phyloP scores from a whole-genome alignment of 1,140 invertebrate genomes.

The Vollenhovia emeryi region DNA sequence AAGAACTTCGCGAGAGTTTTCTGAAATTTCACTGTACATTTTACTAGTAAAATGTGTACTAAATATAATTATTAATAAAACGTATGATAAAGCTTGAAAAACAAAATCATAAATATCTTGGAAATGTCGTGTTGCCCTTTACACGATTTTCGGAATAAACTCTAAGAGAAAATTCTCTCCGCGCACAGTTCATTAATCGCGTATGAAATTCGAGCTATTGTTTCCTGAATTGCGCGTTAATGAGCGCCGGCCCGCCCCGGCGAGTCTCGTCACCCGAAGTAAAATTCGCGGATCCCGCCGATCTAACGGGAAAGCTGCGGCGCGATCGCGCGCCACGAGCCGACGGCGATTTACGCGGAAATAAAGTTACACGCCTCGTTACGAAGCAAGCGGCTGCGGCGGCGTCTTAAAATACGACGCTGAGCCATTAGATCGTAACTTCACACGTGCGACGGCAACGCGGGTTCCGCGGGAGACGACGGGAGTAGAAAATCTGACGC shows the following conservation, averaged over 20 bases:
- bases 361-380: slow-evolving; percentile 45
- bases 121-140: too few species aligned
- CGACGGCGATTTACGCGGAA: slow-evolving; percentile 39
- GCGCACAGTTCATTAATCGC: not conserved
- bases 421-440: slow-evolving; percentile 54
- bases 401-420: slow-evolving; percentile 46
- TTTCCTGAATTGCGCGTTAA: not conserved
- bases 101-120: too few species aligned
- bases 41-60: too few species aligned
- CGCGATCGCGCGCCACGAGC: not conserved
- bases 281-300: not conserved
- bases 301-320: not conserved
- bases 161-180: too few species aligned
- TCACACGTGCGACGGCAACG: slow-evolving; percentile 7
- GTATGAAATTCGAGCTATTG: not conserved
- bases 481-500: not conserved
- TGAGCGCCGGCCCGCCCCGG: not conserved
- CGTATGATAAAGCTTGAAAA: too few species aligned
- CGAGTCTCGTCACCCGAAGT: not conserved
- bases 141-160: too few species aligned
- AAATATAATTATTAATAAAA: too few species aligned
- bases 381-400: not conserved
- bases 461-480: not conserved
- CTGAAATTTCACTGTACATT: too few species aligned
- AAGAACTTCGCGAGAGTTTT: too few species aligned